Percentiles rank a stretch among this genome's conserved stretches.
Conservation (phyloP, 2,113 vertebrate genomes). For the Patagioenas fasciata region DNA sequence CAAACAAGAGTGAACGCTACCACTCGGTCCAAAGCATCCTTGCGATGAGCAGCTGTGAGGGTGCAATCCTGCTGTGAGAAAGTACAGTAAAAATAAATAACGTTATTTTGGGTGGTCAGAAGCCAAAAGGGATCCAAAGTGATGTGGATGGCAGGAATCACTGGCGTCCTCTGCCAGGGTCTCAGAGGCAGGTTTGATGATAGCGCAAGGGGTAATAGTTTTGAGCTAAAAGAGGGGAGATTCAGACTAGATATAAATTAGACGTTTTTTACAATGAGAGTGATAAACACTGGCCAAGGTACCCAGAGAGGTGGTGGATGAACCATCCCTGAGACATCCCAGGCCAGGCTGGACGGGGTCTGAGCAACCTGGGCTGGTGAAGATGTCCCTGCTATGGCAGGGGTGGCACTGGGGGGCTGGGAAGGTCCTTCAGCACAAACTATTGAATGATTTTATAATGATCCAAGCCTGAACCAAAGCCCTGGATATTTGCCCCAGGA, state of each 20-base stretch:
- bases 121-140: not conserved
- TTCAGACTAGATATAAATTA: not conserved
- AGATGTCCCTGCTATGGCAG: not conserved
- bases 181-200: not conserved
- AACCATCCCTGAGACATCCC: not conserved
- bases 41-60: not conserved
- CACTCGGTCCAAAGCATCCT: not conserved
- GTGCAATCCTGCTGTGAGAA: not conserved
- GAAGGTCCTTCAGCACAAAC: not conserved
- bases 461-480: not conserved
- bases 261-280: not conserved
- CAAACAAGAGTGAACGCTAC: not conserved
- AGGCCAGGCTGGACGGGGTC: accelerated
- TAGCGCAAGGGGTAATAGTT: not conserved
- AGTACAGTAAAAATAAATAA: not conserved
- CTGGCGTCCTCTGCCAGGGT: not conserved
- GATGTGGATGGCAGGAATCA: not conserved
- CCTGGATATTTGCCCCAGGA: not conserved
- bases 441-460: not conserved
- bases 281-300: not conserved
- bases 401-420: not conserved
- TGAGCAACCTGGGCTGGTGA: not conserved
- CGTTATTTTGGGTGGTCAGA: not conserved
- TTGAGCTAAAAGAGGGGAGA: not conserved
- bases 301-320: not conserved